These are phyloP conservation scores for Clinocottus analis DNA, from an alignment of 2,113 vertebrate species.

Conservation along the genomic window DNA sequence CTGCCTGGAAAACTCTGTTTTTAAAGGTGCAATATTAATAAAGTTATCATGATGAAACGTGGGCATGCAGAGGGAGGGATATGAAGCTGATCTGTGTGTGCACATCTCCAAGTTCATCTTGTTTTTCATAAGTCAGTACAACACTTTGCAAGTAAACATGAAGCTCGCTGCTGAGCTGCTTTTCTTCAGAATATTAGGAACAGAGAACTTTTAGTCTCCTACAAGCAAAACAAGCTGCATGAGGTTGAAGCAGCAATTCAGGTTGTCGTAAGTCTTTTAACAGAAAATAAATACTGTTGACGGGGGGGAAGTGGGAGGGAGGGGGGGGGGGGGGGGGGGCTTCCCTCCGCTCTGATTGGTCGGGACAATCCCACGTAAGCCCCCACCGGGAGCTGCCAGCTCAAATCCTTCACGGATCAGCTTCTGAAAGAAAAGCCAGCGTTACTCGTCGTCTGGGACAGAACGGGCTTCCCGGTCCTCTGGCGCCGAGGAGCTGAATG, in stretches of 20 bases:
- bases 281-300: too few relatives aligned
- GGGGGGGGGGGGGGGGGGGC: not conserved
- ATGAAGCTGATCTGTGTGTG: too few relatives aligned
- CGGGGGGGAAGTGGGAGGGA: too few relatives aligned
- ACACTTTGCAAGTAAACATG: too few relatives aligned
- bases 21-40: too few relatives aligned
- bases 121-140: too few relatives aligned
- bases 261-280: not conserved
- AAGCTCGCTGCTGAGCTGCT: not conserved
- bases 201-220: not conserved
- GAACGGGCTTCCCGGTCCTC: slow-evolving; percentile 9
- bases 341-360: not conserved
- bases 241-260: not conserved
- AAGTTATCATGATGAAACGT: too few relatives aligned
- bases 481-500: slow-evolving; percentile 19
- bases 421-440: not conserved
- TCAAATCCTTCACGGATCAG: not conserved
- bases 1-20: too few relatives aligned
- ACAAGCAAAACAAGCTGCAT: not conserved
- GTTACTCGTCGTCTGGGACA: not conserved
- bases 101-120: too few relatives aligned
- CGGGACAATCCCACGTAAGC: not conserved
- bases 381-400: not conserved
- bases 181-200: not conserved
- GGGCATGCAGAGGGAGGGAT: too few relatives aligned